These are phyloP conservation scores for Centrocercus urophasianus DNA, from an alignment of 2,113 vertebrate species.

Conservation along the genomic window DNA sequence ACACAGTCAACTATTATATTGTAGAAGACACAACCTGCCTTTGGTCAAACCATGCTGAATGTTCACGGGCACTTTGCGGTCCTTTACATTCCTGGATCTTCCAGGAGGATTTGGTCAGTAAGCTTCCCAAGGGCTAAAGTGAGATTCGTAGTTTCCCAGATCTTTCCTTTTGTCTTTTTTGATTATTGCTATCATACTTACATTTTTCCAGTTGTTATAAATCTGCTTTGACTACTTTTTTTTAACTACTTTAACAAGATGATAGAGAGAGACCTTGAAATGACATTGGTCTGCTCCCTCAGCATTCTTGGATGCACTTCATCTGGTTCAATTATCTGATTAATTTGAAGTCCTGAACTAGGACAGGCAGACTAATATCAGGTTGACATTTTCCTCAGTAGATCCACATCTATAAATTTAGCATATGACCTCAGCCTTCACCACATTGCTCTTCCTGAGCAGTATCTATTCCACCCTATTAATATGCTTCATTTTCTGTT, in stretches of 20 bases:
- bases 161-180: not conserved
- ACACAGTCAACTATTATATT: not conserved
- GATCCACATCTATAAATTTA: not conserved
- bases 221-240: not conserved
- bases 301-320: not conserved
- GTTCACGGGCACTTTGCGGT: rapidly evolving
- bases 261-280: not conserved
- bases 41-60: not conserved
- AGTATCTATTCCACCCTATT: not conserved
- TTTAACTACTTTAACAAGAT: not conserved
- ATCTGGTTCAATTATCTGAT: not conserved
- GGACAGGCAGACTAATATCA: not conserved
- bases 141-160: not conserved
- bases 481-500: not conserved
- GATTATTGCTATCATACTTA: not conserved
- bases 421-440: not conserved
- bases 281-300: not conserved
- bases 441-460: not conserved
- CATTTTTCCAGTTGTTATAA: not conserved
- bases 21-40: not conserved
- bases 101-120: not conserved
- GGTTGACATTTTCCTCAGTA: not conserved
- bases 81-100: not conserved
- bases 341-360: not conserved
- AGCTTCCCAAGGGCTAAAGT: not conserved